Evolutionary conservation across 2,797 vertebrate genomes (phyloP).

Genomic region (Betta splendens): DNA sequence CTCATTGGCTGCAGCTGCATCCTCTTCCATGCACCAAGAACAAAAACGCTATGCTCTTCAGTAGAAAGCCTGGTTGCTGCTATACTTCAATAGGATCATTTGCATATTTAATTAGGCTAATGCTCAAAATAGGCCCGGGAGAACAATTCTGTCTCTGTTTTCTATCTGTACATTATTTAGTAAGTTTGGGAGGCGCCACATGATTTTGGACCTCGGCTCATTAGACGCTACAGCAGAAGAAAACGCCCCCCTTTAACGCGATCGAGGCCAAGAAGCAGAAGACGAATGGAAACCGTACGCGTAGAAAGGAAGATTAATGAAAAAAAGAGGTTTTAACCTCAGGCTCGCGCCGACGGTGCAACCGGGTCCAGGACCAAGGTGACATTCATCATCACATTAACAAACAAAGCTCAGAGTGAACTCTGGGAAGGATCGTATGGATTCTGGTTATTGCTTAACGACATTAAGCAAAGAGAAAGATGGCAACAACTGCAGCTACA

Average conservation of each 20-base stretch:
- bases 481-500: not conserved
- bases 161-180: slow-evolving; percentile 43
- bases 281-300: slow-evolving; percentile 45
- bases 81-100: slow-evolving; percentile 1
- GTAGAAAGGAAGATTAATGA: slow-evolving; percentile 56
- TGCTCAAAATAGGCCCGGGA: slow-evolving; percentile 10
- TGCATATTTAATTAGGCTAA: slow-evolving; percentile 3
- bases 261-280: slow-evolving; percentile 32
- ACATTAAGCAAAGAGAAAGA: not conserved
- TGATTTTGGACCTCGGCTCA: slow-evolving; percentile 26
- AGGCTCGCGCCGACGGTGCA: slow-evolving; percentile 21
- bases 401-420: not conserved
- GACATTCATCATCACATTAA: not conserved
- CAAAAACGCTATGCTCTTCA: too few species aligned
- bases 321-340: slow-evolving; percentile 27
- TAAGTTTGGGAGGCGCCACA: slow-evolving; percentile 11
- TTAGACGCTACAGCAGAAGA: slow-evolving; percentile 22
- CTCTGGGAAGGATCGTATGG: not conserved
- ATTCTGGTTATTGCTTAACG: not conserved
- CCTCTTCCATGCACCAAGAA: too few species aligned
- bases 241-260: slow-evolving; percentile 17
- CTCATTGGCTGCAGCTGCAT: slow-evolving; percentile 1
- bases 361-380: too few species aligned
- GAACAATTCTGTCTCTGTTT: slow-evolving; percentile 11
- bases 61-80: not conserved